Base-by-base conservation (phyloP, 2,797 vertebrate species). In the Paramormyrops hopkinsi region DNA sequence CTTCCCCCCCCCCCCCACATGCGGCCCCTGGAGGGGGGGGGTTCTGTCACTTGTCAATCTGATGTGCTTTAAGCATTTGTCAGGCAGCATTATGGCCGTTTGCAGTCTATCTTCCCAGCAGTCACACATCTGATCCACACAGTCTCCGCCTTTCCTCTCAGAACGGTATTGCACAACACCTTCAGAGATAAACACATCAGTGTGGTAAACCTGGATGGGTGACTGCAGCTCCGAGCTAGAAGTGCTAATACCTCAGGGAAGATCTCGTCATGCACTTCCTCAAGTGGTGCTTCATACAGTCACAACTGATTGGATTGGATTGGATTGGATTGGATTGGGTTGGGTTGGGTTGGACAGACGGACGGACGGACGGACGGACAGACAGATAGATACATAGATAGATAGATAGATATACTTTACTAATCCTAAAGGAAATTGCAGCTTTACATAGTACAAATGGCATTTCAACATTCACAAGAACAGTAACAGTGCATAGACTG, bases 1-100 rank as follows among this genome's bases (percentile, higher is more conserved):
- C 76, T 91, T 86, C 84, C 51, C 12, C 9, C 79, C 88, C 90
- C 88, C 44, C 84, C 86, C 84, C 69, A 91, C 89, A 91, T 89
- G 88, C 19, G 88, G 86, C 33, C 9, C 90, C 89, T 82, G 87
- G 33, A 54, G 50, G 14, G 90, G 89, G 73, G 41, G 41, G 5
- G 4, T n/a, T 48, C 5, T 83, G n/a, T 22, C 54, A 51, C 50
- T 73, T 79, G 46, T 82, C 88, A 82, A n/a, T 89, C n/a, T 73
- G 86, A 87, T 50, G n/a, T 33, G 37, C 73, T 37, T 79, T 79
- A 17, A 19, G 73, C 73, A 12, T 44, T 79, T 44, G 14, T 50
- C 79, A 84, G 44, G 19, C 7, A 25, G 79, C 79, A 46, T 50
- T 50, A 12, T 22, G 17, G n/a, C 17, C 3, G 2, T 25, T 48